phyloP scores from a whole-genome alignment of 2,797 vertebrate species.

The Tapera naevia region DNA sequence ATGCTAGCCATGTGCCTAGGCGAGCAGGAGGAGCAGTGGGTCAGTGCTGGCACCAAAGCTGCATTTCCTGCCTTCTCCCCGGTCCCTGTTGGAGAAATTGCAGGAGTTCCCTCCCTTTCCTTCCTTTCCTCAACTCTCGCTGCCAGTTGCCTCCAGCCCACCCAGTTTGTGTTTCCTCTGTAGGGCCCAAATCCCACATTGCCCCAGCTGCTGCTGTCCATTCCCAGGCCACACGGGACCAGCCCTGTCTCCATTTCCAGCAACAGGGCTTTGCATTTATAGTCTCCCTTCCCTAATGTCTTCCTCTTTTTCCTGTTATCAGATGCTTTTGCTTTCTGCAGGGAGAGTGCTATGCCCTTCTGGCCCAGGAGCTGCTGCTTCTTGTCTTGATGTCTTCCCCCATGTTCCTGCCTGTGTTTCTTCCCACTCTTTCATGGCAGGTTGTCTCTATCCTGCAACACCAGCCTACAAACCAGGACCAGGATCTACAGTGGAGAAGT shows the following conservation, averaged over 20 bases:
- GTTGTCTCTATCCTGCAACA: background rate
- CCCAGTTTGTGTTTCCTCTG: background rate
- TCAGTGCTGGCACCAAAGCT: background rate
- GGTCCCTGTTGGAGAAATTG: background rate
- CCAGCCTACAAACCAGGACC: background rate
- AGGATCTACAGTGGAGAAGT: background rate
- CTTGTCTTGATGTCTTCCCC: background rate
- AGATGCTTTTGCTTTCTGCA: background rate
- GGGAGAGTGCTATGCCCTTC: background rate
- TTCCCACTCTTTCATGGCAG: background rate
- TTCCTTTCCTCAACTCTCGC: background rate
- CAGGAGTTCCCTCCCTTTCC: background rate
- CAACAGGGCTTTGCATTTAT: background rate
- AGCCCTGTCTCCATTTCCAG: background rate
- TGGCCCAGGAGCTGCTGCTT: background rate
- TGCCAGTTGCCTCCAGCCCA: background rate
- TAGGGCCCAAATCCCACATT: background rate
- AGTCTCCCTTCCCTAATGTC: background rate
- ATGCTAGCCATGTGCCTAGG: background rate
- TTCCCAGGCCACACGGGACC: background rate
- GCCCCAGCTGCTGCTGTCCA: accelerated
- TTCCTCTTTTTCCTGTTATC: background rate
- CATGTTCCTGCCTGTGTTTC: background rate
- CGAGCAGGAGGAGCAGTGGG: background rate
- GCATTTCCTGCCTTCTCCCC: background rate